Base-by-base conservation (phyloP, 2,797 vertebrate species). In the Crypturellus tataupa region DNA sequence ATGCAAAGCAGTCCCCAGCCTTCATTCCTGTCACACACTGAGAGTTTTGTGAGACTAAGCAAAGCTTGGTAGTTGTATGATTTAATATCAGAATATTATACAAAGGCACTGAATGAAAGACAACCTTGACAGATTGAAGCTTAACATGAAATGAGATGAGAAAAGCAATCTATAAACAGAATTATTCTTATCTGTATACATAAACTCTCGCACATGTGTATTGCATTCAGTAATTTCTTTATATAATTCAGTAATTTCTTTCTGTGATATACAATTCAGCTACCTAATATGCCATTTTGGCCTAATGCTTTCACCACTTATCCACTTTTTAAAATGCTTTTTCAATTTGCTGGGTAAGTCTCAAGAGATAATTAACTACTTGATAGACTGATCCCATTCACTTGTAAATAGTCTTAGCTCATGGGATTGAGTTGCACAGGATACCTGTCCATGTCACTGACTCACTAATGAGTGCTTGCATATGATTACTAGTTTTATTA, bases 111-210 rank as follows among this genome's bases (percentile, higher is more conserved):
- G 68, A 79, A 94, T 42, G 42, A 94, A 89, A 67, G 67, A 78
- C 76, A 79, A 89, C 62, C 75, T 90, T 4, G 24, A 90, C 42
- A 91, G 87, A 80, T 24, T 80, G 37, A 86, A 85, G 63, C 85
- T 93, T 82, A 93, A 81, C 73, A 83, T 59, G 87, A 94, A 95
- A 87, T 84, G 81, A 90, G 84, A 92, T 85, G 67, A 91, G 62
- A 73, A 73, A 84, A 92, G 42, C 37, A 73, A 64, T 59, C 56
- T 89, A 39, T 63, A 80, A 89, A 68, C 1, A 2, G 21, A 44
- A 58, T 91, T 70, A 60, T 60, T 83, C 80, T 87, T 63, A 81
- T 77, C 67, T 69, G 27, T 4, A 21, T 64, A 67, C 44, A 64
- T 78, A 63, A 25, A 75, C 9, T 64, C 94, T 56, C 29, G 83